phyloP scores from a whole-genome alignment of 2,113 vertebrate genomes.

The human (Homo sapiens) region GRCh38 chr1:202544001-202544500 shows the following conservation, averaged over 20 bases:
- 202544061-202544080: background rate
- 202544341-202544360: background rate
- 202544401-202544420: background rate
- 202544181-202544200: slow-evolving; percentile 15
- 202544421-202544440: background rate
- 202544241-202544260: background rate
- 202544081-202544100: background rate
- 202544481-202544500: background rate
- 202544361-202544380: background rate
- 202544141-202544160: background rate
- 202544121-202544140: background rate
- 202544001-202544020: background rate
- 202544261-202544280: background rate
- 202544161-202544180: background rate
- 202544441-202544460: background rate
- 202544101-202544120: background rate
- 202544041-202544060: background rate
- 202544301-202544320: background rate
- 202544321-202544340: background rate
- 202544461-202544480: background rate
- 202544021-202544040: background rate
- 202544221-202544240: background rate
- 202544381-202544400: background rate
- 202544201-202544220: background rate
- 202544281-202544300: background rate